A percentile compares a stretch with the other conserved stretches of the same genome.
Conservation (phyloP, 2,797 vertebrate genomes). For the Otolemur crassicaudatus region DNA sequence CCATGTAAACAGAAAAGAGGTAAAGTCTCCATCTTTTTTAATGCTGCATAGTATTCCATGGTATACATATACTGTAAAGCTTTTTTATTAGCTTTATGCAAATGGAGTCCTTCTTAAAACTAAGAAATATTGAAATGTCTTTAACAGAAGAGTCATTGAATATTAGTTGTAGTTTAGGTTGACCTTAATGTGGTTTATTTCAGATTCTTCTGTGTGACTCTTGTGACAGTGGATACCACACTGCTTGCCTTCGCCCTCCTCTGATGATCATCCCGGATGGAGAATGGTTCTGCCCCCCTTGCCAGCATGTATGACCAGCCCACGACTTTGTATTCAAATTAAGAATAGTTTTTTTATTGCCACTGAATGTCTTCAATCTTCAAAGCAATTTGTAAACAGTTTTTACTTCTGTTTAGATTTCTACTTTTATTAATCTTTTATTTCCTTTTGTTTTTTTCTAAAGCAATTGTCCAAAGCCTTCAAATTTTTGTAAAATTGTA, state of each 20-base stretch:
- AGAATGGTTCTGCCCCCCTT: slow-evolving; percentile 99
- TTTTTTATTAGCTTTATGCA: slow-evolving; percentile 45
- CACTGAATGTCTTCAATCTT: neutral
- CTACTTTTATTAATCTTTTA: slow-evolving; percentile 26
- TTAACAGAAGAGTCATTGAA: slow-evolving; percentile 8
- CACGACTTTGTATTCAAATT: slow-evolving; percentile 34
- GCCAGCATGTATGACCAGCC: slow-evolving; percentile 93
- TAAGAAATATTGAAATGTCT: slow-evolving; percentile 56
- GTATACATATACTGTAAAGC: neutral
- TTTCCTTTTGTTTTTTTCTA: neutral
- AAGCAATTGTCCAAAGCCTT: neutral
- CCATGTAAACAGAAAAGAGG: too few relatives aligned
- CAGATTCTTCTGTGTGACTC: slow-evolving; percentile 98
- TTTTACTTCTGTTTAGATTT: neutral
- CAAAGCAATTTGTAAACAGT: slow-evolving; percentile 38
- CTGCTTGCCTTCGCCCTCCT: slow-evolving; percentile 96
- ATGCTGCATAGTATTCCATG: too few relatives aligned
- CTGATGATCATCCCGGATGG: slow-evolving; percentile 99
- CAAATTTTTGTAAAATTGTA: slow-evolving; percentile 14
- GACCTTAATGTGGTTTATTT: slow-evolving; percentile 69
- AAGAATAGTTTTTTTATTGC: slow-evolving; percentile 4
- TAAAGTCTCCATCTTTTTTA: too few relatives aligned
- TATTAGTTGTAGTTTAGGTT: slow-evolving; percentile 51
- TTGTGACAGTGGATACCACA: slow-evolving; percentile 97
- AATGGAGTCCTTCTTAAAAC: neutral